Base-by-base conservation (phyloP, 35 echinoderm and acorn worm species). In the Lytechinus pictus region DNA sequence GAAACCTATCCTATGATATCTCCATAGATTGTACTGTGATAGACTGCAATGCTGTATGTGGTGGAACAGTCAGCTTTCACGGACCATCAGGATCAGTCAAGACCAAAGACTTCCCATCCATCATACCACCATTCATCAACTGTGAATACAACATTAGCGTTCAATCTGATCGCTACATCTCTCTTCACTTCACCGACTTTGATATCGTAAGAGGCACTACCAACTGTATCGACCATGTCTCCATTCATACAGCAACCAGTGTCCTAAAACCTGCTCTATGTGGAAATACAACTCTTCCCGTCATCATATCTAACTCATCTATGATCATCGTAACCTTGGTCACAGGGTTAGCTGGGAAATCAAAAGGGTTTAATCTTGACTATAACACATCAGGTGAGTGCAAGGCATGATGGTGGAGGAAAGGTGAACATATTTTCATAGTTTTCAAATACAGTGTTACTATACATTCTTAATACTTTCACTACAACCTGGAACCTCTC, bases 91-190 rank as follows among this genome's bases (percentile, higher is more conserved):
- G 61, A 13, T 71, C 61, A 71, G 71, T 98, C 57, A 86, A 87
- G 9, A 96, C 97, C 79, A 95, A 92, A 21, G 51, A 92, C 54
- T 98, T 95, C 86, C 97, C 97, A 3, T 94, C 95, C 60, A 52
- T 51, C 27, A 61, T 98, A 52, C 96, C 95, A 72, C 95, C 97
- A 8, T 98, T 98, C 89, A 97, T 94, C 86, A 91, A 54, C 52
- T 98, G 97, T 86, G 52, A n/a, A 14, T 98, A 96, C 95, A 96
- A 53, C 6, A 97, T 98, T 13, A 93, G 11, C 52, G 95, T 94
- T 24, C 57, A 93, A 14, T 54, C 28, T 6, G 96, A 95, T 4
- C 55, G 52, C 29, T 98, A 92, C 95, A 96, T 98, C 53, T 24
- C 24, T 16, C 87, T 98, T 3, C 29, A 52, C 1, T 97, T 98